phyloP scores from a whole-genome alignment of 53 echinoderm and acorn worm species.

The Paracentrotus lividus region DNA sequence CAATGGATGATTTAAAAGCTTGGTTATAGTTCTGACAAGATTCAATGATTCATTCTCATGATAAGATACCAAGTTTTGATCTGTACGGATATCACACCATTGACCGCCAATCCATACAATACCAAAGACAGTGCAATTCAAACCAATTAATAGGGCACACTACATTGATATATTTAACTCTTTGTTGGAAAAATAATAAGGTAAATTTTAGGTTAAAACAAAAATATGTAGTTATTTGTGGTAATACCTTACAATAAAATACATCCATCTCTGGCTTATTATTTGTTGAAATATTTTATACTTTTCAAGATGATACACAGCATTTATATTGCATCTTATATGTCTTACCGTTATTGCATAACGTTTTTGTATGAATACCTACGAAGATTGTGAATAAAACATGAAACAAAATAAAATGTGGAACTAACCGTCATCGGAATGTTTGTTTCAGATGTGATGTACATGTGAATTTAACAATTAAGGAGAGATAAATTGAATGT shows the following conservation, averaged over 20 bases:
- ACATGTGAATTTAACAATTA: neutral
- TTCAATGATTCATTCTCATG: no score
- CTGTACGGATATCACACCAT: no score
- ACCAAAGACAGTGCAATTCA: no score
- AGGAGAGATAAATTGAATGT: neutral
- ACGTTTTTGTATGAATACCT: slow-evolving; percentile 9
- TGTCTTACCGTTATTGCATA: neutral
- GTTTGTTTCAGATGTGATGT: neutral
- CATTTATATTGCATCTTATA: neutral
- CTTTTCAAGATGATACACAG: neutral
- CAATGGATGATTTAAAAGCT: no score
- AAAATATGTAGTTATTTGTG: neutral
- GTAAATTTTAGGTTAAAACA: no score
- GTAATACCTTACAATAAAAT: neutral
- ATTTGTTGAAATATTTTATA: slow-evolving; percentile 13
- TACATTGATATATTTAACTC: no score
- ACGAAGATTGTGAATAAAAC: slow-evolving; percentile 1
- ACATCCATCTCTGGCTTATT: neutral
- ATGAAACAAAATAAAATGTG: neutral
- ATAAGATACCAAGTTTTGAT: no score
- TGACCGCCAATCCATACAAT: no score
- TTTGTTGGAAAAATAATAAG: no score
- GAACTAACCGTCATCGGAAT: neutral
- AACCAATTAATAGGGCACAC: no score
- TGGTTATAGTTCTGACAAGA: no score